phyloP scores from a whole-genome alignment of 2,113 vertebrate genomes.

The Rhineura floridana region DNA sequence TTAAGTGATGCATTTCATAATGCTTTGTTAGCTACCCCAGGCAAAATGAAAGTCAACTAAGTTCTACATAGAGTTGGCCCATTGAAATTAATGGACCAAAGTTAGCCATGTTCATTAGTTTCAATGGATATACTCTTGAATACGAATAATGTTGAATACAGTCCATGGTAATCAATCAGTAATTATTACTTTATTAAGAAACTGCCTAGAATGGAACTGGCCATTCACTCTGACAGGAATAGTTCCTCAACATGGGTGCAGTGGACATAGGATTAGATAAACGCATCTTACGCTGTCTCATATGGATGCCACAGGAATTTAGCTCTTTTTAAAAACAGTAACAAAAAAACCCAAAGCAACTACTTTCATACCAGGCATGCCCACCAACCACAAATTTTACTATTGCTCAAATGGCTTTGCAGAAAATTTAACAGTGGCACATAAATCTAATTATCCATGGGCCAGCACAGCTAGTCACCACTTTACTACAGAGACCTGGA shows the following conservation, averaged over 20 bases:
- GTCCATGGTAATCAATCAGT: not conserved
- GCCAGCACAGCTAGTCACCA: not conserved
- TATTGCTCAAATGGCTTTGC: not conserved
- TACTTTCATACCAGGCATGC: not conserved
- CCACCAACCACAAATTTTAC: not conserved
- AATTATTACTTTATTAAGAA: not conserved
- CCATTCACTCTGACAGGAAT: not conserved
- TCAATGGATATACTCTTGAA: too few relatives aligned
- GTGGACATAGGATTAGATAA: not conserved
- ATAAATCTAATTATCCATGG: not conserved
- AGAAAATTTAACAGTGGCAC: not conserved
- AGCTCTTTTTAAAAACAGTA: too few relatives aligned
- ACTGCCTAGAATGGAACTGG: not conserved
- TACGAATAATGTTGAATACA: too few relatives aligned
- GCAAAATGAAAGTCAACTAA: too few relatives aligned
- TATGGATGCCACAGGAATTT: not conserved
- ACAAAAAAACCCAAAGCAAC: not conserved
- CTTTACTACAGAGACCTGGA: not conserved
- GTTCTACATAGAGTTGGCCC: too few relatives aligned
- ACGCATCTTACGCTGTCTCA: not conserved
- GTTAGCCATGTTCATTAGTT: too few relatives aligned
- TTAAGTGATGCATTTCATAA: too few relatives aligned
- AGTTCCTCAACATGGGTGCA: not conserved
- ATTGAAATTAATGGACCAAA: too few relatives aligned
- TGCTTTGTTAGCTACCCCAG: too few relatives aligned